Evolutionary conservation across 2,113 vertebrate genomes (phyloP), one percentile per base, ranked within the genome.

Genomic region (Eurystomus gularis): DNA sequence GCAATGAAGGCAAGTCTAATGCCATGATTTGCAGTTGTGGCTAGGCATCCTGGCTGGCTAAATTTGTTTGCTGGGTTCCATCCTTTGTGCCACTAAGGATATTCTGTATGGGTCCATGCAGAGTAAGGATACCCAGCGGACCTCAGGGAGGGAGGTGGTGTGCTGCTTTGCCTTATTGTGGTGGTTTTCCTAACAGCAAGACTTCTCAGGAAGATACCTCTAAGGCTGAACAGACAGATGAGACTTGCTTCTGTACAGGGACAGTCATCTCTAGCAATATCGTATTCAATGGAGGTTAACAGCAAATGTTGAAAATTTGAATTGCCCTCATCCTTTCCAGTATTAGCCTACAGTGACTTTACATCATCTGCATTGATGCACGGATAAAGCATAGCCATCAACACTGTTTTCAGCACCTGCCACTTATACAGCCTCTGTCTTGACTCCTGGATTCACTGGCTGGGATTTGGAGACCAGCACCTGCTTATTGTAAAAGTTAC

Each of bases 351-450:
- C 51, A 26, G 16, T 24, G 37, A 48, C 21, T 75, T 72, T 24
- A 12, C 5, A 3, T 82, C 23, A 37, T 11, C 28, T 54, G 1
- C 0, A 1, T 3, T 69, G 29, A 18, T 26, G 13, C 37, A 35
- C 2, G 2, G 37, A 42, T 62, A 66, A 87, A 82, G 51, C 9
- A 9, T 1, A 57, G 40, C 46, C n/a, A 49, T 75, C 61, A n/a
- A 51, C 49, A 48, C 10, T 7, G 5, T 66, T 94, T 65, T 72
- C 18, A 28, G 28, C 13, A 40, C 35, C 23, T 3, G 1, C 42
- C 18, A 8, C 33, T 57, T 2, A 0, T 2, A 55, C 42, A 89
- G 60, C 40, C 5, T 33, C 54, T 83, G 14, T 57, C 49, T 37
- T 62, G 14, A 28, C 44, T 86, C 1, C 2, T 71, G 60, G 8